These are phyloP conservation scores for Tortrix viridana DNA, from an alignment of 2,888 invertebrate species.

Conservation along the genomic window DNA sequence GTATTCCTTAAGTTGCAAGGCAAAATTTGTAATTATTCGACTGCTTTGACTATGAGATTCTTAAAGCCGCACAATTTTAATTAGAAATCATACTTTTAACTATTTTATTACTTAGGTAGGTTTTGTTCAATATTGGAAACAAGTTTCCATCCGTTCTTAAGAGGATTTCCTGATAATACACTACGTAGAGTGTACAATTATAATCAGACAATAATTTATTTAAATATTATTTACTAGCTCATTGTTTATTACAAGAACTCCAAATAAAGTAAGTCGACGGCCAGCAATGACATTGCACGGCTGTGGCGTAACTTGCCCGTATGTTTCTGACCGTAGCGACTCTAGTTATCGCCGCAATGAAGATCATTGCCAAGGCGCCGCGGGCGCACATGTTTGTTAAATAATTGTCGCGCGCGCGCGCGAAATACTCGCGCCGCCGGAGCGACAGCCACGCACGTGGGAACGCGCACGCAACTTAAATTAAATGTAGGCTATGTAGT, in stretches of 20 bases:
- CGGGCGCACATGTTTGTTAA: constrained; percentile 44
- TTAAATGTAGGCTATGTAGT: background rate
- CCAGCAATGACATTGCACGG: constrained; percentile 17
- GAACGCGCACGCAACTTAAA: constrained; percentile 12
- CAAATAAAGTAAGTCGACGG: background rate
- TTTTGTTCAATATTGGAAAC: constrained; percentile 2
- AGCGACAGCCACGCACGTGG: constrained; percentile 41
- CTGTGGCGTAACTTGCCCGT: constrained; percentile 3
- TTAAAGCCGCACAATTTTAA: constrained; percentile 7
- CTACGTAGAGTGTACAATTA: background rate
- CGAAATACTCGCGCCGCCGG: constrained; percentile 49
- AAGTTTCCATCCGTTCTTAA: background rate
- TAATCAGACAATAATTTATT: too few species aligned
- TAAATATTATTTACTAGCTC: too few species aligned
- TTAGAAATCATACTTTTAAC: constrained; percentile 1
- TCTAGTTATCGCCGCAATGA: constrained; percentile 50
- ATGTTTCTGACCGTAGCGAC: constrained; percentile 8
- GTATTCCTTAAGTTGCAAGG: background rate
- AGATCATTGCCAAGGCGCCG: constrained; percentile 74
- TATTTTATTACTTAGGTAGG: background rate
- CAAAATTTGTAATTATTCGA: background rate
- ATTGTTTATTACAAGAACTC: too few species aligned
- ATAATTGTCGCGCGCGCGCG: constrained; percentile 54
- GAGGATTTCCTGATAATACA: constrained; percentile 6
- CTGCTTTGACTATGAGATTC: background rate